Percentiles rank a stretch among this genome's conserved stretches.
Evolutionary conservation across 2,888 invertebrate genomes (phyloP).

Genomic region (Chrysotoxum bicinctum): DNA sequence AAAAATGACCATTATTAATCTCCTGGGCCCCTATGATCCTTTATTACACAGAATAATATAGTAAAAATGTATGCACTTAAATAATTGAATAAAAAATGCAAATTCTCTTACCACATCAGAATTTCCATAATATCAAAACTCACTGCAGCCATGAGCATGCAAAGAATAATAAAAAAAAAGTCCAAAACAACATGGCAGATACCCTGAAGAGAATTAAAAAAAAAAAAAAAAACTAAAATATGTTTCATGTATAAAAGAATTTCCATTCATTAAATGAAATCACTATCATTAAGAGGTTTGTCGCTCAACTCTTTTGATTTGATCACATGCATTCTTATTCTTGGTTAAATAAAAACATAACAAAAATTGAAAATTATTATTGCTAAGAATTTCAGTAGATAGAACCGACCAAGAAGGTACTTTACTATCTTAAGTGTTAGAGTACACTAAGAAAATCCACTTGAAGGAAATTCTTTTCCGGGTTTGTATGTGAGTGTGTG

Average conservation of each 20-base stretch:
- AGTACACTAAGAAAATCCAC: conserved; percentile 11
- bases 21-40: neutral
- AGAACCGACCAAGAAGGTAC: neutral
- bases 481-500: conserved; percentile 13
- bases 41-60: conserved; percentile 1
- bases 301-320: conserved; percentile 53
- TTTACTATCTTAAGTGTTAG: conserved; percentile 14
- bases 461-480: conserved; percentile 59
- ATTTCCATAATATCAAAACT: neutral
- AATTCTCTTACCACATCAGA: conserved; percentile 25
- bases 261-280: conserved; percentile 60
- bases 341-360: conserved; percentile 25
- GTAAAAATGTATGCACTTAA: conserved; percentile 18
- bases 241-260: conserved; percentile 9
- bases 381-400: neutral
- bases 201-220: neutral
- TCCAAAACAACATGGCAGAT: neutral
- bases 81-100: conserved; percentile 65
- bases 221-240: neutral
- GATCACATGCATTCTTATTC: neutral
- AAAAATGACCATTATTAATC: conserved; percentile 62
- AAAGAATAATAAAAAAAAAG: neutral
- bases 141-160: neutral
- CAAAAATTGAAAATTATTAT: neutral
- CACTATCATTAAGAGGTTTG: conserved; percentile 63